Conservation (phyloP, 2,113 vertebrate species). For the Mustela nigripes region DNA sequence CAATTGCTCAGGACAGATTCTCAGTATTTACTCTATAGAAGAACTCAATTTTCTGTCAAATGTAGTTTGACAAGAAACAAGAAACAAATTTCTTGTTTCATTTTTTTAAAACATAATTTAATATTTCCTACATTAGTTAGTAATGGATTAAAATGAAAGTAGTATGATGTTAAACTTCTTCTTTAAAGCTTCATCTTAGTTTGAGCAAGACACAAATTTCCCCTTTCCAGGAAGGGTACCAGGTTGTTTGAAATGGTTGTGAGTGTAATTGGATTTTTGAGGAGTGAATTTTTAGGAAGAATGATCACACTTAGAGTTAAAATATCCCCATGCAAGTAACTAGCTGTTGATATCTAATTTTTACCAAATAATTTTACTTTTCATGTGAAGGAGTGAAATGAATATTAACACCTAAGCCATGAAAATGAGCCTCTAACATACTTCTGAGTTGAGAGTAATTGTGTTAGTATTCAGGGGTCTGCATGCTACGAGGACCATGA, state of each 20-base stretch:
- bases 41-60: not conserved
- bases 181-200: not conserved
- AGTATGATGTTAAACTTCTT: constrained; percentile 7
- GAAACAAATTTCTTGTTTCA: not conserved
- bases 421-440: not conserved
- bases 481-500: not conserved
- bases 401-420: not conserved
- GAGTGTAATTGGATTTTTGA: not conserved
- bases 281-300: not conserved
- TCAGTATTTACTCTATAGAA: not conserved
- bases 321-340: not conserved
- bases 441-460: not conserved
- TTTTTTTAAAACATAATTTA: not conserved
- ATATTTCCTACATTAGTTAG: not conserved
- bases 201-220: not conserved
- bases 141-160: constrained; percentile 7
- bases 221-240: not conserved
- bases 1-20: not conserved
- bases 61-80: not conserved
- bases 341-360: not conserved
- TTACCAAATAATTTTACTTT: not conserved
- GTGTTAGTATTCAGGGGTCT: not conserved
- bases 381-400: not conserved
- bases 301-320: not conserved
- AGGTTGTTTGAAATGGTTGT: not conserved